A percentile compares a stretch with the other conserved stretches of the same genome.
phyloP scores from a whole-genome alignment of 2,113 vertebrate genomes.

The Naja naja region DNA sequence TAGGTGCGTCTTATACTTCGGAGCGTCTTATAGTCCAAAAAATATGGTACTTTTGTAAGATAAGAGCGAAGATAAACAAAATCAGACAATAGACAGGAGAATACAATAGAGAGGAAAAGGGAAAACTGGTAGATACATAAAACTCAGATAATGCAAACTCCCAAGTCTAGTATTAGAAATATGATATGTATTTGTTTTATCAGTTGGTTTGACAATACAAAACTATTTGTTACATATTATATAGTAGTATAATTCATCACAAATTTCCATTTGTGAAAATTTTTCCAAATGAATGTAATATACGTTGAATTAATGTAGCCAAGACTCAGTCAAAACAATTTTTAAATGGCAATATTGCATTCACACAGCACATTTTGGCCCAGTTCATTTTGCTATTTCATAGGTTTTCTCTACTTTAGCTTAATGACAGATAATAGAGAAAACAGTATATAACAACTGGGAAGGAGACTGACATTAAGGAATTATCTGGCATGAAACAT shows the following conservation, averaged over 20 bases:
- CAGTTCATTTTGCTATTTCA: neutral
- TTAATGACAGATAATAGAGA: neutral
- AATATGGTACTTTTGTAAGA: neutral
- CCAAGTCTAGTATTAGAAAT: neutral
- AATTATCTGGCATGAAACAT: neutral
- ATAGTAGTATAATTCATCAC: neutral
- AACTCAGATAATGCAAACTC: neutral
- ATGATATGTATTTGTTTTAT: neutral
- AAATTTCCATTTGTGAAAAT: neutral
- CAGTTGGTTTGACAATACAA: neutral
- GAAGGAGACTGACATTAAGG: neutral
- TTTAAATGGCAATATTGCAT: neutral
- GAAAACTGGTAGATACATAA: neutral
- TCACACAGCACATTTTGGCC: neutral
- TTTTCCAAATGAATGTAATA: neutral
- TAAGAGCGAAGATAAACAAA: neutral
- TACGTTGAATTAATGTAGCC: neutral
- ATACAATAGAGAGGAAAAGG: neutral
- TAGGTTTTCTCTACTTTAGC: neutral
- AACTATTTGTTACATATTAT: conserved; percentile 8
- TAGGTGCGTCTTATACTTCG: too few species aligned
- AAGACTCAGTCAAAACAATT: neutral
- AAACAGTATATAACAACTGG: neutral
- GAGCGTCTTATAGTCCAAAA: too few species aligned
- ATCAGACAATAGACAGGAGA: neutral